A percentile compares a stretch with the other conserved stretches of the same genome.
phyloP scores from a whole-genome alignment of 2,113 vertebrate species.

The Psilopsiagon aymara region DNA sequence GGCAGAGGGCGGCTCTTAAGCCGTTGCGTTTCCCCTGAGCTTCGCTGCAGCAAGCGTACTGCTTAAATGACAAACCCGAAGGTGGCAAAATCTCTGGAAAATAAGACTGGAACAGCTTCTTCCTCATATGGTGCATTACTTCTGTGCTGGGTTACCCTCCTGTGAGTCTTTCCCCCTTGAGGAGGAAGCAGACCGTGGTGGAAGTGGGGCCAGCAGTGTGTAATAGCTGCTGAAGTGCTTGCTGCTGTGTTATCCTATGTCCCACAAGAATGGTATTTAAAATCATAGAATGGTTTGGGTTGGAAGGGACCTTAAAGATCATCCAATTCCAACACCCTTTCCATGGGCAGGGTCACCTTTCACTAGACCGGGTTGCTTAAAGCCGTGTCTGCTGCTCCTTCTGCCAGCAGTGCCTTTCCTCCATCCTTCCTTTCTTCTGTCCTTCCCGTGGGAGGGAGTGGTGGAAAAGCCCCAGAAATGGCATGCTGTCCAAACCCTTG shows the following conservation, averaged over 20 bases:
- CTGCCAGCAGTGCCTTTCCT: background rate
- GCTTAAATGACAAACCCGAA: background rate
- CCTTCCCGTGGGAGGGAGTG: background rate
- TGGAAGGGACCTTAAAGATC: background rate
- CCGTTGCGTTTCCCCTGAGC: background rate
- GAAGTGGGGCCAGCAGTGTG: accelerated
- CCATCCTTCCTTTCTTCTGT: background rate
- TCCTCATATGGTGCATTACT: accelerated
- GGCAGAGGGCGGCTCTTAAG: background rate
- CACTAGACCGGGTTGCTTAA: background rate
- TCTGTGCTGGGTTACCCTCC: no score
- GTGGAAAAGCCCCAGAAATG: accelerated
- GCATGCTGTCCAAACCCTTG: background rate
- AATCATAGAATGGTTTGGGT: background rate
- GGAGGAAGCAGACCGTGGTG: accelerated
- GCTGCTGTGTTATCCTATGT: accelerated
- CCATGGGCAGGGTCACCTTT: background rate
- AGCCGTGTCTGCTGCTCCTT: background rate
- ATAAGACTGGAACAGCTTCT: background rate
- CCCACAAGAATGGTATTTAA: accelerated
- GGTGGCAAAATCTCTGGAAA: background rate
- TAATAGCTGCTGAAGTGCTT: accelerated
- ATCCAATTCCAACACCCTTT: background rate
- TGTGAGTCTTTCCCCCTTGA: no score
- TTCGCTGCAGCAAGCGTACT: background rate